Evolutionary conservation across 1,140 invertebrate species (phyloP).

Genomic region (Leptopilina clavipes): DNA sequence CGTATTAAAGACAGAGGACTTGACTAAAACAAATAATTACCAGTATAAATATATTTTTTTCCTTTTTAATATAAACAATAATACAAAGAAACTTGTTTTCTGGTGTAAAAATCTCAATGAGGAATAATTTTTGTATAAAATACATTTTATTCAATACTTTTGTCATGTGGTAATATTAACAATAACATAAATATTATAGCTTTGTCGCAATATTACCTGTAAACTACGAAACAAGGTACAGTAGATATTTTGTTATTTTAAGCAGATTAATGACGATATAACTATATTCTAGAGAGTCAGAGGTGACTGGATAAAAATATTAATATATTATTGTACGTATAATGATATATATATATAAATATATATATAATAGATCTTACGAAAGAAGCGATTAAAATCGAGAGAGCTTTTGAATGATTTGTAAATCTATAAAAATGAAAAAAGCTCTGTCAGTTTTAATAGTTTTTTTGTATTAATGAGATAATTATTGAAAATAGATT

Average conservation of each 20-base stretch:
- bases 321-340: conserved; percentile 60
- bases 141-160: not conserved
- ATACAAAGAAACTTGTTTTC: conserved; percentile 40
- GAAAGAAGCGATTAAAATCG: conserved; percentile 46
- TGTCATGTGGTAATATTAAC: conserved; percentile 42
- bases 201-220: conserved; percentile 59
- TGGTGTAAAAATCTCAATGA: not conserved
- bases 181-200: conserved; percentile 48
- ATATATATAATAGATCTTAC: conserved; percentile 43
- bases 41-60: no score
- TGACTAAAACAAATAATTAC: not conserved
- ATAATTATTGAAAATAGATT: conserved; percentile 61
- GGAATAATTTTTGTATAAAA: conserved; percentile 18
- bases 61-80: no score
- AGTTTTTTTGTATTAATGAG: conserved; percentile 51
- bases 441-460: conserved; percentile 32
- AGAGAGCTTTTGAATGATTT: conserved; percentile 40
- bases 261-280: conserved; percentile 46
- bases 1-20: not conserved
- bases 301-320: conserved; percentile 62
- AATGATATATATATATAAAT: conserved; percentile 50
- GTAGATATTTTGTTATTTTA: conserved; percentile 57
- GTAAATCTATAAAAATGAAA: not conserved
- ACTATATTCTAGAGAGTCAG: conserved; percentile 52
- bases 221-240: conserved; percentile 57